Evolutionary conservation across 2,113 vertebrate genomes (phyloP), one percentile per base, ranked within the genome.

Genomic region (Thymallus thymallus): DNA sequence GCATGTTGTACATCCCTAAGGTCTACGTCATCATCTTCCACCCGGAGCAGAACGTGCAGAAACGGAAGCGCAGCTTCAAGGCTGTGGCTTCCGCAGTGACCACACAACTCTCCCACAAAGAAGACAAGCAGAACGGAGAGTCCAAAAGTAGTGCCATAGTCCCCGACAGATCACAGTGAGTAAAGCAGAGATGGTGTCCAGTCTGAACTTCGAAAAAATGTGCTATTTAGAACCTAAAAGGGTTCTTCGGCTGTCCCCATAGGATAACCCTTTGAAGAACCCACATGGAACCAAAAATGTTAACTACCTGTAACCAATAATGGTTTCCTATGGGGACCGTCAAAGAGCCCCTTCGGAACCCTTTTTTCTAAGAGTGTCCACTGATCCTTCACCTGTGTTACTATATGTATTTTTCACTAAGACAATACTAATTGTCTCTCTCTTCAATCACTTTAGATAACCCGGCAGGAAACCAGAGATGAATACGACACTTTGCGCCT

Each of bases 1-100:
- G 96, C 61, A 96, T 97, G 95, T 94, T 97, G 66, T 97, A 96
- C 55, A 88, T 95, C 45, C 96, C 96, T 84, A 97, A 97, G 77
- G 93, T 95, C 71, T 96, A 96, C 12, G 78, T 95, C 87, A 95
- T 97, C 90, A 70, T 96, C 84, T 92, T 95, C 89, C 95, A 95
- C 68, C 96, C 96, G 0, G 96, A 96, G 89, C 95, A 95, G 90
- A 97, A 97, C 0, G 95, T 97, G 61, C 95, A 95, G 88, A 96
- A 96, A 82, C 91, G 95, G 46, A 96, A 96, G 83, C 90, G 94
- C 41, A 96, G 95, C 86, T 93, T 96, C 86, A 96, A 95, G 73
- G 81, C 93, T 0, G 91, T 94, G 0, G 87, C 92, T 0, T 91
- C 93, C 76, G 87, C 91, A 16, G 80, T 90, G 88, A 76, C 93